Evolutionary conservation across 37 sponge, comb jelly and placozoan species (phyloP).

Genomic region (Lycopodina hypogea): DNA sequence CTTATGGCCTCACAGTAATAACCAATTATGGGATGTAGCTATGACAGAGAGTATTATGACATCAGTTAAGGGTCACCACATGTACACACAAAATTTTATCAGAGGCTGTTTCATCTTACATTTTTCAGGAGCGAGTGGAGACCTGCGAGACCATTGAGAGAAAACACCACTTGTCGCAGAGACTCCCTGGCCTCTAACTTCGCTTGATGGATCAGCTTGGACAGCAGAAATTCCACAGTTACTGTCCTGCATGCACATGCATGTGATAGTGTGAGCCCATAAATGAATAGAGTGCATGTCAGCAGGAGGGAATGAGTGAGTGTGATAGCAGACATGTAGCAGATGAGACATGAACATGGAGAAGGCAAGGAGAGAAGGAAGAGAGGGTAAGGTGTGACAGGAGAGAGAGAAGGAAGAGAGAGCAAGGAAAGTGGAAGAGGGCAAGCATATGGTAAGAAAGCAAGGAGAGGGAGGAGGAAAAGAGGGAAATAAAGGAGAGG

Average conservation of each 20-base stretch:
- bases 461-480: neutral
- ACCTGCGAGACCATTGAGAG: constrained; percentile 75
- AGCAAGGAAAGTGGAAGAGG: too few relatives aligned
- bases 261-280: neutral
- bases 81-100: neutral
- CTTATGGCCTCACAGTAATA: constrained; percentile 63
- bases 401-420: too few relatives aligned
- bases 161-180: constrained; percentile 50
- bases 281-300: neutral
- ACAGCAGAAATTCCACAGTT: constrained; percentile 69
- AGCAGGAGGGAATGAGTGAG: neutral
- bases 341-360: neutral
- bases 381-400: too few relatives aligned
- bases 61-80: neutral
- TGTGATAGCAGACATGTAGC: neutral
- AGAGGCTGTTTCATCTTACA: constrained; percentile 22
- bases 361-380: constrained; percentile 7
- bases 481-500: neutral
- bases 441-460: neutral
- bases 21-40: constrained; percentile 43
- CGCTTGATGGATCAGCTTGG: constrained; percentile 57
- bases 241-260: constrained; percentile 33
- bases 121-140: constrained; percentile 42
- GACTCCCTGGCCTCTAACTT: constrained; percentile 59
- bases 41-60: neutral